phyloP scores from a whole-genome alignment of 2,113 vertebrate genomes.

The Psettodes erumei region DNA sequence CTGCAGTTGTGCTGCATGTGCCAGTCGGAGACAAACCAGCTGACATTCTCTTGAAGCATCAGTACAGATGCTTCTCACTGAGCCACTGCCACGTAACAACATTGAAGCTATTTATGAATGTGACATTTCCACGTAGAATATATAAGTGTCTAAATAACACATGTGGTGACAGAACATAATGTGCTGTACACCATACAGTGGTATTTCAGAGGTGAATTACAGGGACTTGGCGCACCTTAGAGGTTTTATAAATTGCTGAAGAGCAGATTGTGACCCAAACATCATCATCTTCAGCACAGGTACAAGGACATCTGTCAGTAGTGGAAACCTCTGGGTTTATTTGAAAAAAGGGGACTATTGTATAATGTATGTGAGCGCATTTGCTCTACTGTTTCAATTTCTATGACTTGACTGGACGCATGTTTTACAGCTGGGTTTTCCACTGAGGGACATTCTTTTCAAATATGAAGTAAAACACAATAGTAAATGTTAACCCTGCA shows the following conservation, averaged over 20 bases:
- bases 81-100: conserved; percentile 2
- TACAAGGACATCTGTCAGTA: background rate
- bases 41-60: background rate
- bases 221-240: background rate
- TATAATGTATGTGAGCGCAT: conserved; percentile 21
- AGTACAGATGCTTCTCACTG: background rate
- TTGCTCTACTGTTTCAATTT: background rate
- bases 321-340: background rate
- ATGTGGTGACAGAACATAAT: background rate
- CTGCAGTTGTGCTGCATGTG: background rate
- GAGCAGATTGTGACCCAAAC: background rate
- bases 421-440: conserved; percentile 1
- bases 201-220: background rate
- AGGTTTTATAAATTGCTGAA: background rate
- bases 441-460: background rate
- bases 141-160: background rate
- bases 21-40: background rate
- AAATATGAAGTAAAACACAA: background rate
- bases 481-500: conserved; percentile 18
- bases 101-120: conserved; percentile 2
- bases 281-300: background rate
- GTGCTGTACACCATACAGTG: background rate
- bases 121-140: background rate
- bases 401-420: background rate
- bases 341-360: background rate